Evolutionary conservation across 1,140 invertebrate genomes (phyloP), one percentile per base, ranked within the genome.

Genomic region (Parapsyche elsis): DNA sequence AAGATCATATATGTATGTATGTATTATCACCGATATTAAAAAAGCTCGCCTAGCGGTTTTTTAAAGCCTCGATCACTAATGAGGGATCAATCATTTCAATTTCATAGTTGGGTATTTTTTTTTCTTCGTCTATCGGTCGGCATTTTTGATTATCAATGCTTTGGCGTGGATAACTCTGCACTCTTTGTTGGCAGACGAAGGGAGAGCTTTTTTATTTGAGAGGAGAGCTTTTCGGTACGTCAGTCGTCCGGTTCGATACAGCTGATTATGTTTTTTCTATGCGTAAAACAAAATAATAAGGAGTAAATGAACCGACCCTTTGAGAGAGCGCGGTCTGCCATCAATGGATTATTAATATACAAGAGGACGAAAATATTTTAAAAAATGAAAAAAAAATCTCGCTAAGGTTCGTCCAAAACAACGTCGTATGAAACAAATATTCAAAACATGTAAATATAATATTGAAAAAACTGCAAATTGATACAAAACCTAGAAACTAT

Each of bases 61-160:
- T 59, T 23, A 24, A 38, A 74, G 16, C 74, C 74, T 76, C 49
- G 57, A 77, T 77, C 75, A 30, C 75, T 77, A 77, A 77, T 77
- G 75, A 77, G 75, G 75, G 75, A 77, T 77, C 75, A 77, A 77
- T 77, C 75, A 77, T 77, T 77, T 77, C 75, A 77, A 77, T 77
- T 77, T 77, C 75, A 77, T 77, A 77, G 75, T 77, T 23, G 57
- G 30, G 16, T 30, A n/a, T n/a, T 19, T 77, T 64, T 59, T 77
- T 38, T 45, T 12, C 26, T 16, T 57, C 57, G 46, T 57, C 44
- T 23, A n/a, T 21, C 30, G 30, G 30, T 38, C 30, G 59, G 75
- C 57, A 77, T 77, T 77, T 77, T 77, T 77, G 75, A 77, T 77
- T 77, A 77, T 77, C 57, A 30, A 77, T 59, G 75, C 53, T 77